Percentiles rank a stretch among this genome's conserved stretches.
phyloP scores from a whole-genome alignment of 2,797 vertebrate species.

The Danionella dracula region DNA sequence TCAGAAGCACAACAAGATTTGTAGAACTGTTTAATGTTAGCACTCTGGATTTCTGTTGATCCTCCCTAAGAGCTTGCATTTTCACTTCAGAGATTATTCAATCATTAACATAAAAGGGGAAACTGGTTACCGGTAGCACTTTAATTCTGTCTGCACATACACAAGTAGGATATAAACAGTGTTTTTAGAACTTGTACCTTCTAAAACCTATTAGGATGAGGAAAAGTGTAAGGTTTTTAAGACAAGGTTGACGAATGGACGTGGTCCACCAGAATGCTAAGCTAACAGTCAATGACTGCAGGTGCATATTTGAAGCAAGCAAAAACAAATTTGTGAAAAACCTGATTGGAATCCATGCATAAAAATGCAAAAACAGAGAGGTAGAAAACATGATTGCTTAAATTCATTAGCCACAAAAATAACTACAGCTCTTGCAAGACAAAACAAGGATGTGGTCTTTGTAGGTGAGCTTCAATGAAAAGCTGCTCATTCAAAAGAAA shows the following conservation, averaged over 20 bases:
- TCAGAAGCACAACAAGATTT: background rate
- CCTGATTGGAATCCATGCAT: background rate
- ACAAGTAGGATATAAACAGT: background rate
- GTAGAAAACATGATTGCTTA: background rate
- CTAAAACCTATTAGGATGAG: slow-evolving; percentile 19
- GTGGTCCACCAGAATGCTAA: slow-evolving; percentile 53
- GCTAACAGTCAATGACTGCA: slow-evolving; percentile 36
- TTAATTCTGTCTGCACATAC: slow-evolving; percentile 17
- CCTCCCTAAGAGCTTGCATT: slow-evolving; percentile 6
- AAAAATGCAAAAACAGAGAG: background rate
- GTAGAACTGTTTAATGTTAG: background rate
- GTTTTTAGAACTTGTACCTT: background rate
- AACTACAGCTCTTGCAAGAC: no score
- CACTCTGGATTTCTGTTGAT: background rate
- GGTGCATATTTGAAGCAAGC: slow-evolving; percentile 38
- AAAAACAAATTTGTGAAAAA: background rate
- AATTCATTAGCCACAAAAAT: no score
- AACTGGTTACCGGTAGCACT: background rate
- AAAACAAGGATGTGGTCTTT: slow-evolving; percentile 60
- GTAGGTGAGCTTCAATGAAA: slow-evolving; percentile 50
- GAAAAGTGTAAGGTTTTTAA: slow-evolving; percentile 3
- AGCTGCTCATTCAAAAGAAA: slow-evolving; percentile 13
- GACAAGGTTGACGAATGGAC: slow-evolving; percentile 18
- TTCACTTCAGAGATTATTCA: slow-evolving; percentile 7
- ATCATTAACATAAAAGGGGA: slow-evolving; percentile 5